A percentile compares a stretch with the other conserved stretches of the same genome.
These are phyloP conservation scores for Oriolus oriolus DNA, from an alignment of 2,113 vertebrate genomes.

Conservation along the genomic window DNA sequence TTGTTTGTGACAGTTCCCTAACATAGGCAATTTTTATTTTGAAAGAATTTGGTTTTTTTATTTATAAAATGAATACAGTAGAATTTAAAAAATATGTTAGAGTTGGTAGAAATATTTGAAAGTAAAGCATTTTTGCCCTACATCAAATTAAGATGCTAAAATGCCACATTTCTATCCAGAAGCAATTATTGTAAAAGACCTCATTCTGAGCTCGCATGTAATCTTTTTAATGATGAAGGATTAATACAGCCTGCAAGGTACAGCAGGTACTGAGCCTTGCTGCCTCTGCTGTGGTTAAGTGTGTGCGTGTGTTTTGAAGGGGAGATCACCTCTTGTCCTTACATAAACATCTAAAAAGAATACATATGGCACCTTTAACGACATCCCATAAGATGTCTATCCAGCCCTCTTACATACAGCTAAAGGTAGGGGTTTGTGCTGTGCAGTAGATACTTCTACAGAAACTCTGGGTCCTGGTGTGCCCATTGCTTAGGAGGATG, in stretches of 20 bases:
- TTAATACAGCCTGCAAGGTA: neutral
- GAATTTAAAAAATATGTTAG: neutral
- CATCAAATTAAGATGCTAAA: neutral
- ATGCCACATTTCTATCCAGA: neutral
- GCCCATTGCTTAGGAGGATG: neutral
- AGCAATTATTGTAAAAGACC: neutral
- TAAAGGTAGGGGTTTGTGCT: neutral
- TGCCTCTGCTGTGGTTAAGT: neutral
- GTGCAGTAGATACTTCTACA: neutral
- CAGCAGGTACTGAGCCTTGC: neutral
- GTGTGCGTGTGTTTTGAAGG: neutral
- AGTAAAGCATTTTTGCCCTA: neutral
- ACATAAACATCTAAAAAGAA: neutral
- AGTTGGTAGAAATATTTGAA: neutral
- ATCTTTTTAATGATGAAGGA: neutral
- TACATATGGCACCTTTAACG: neutral
- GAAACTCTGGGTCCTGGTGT: neutral
- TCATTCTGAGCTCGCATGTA: neutral
- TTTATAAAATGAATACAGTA: neutral
- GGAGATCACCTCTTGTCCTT: neutral
- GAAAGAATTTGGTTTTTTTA: neutral
- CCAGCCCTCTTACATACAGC: neutral
- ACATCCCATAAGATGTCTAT: neutral
- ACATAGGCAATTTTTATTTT: neutral
- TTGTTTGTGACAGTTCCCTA: neutral